Conservation (phyloP, 2,797 vertebrate genomes). For the Clamator glandarius region DNA sequence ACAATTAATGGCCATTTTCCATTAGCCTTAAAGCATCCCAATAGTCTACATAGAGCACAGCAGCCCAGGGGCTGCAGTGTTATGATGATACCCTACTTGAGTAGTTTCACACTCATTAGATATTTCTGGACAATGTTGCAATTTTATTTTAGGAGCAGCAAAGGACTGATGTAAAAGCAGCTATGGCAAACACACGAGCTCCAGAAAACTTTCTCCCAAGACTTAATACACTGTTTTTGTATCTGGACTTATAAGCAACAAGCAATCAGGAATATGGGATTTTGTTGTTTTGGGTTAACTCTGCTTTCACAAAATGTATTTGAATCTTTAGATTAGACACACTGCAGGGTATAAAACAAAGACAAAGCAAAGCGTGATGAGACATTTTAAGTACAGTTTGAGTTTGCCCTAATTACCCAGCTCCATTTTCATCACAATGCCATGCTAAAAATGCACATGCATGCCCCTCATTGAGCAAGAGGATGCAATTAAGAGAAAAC, state of each 20-base stretch:
- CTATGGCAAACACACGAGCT: background rate
- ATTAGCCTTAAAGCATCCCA: background rate
- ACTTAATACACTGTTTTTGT: background rate
- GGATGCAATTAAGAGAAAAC: background rate
- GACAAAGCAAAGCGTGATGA: background rate
- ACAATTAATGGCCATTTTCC: constrained; percentile 1
- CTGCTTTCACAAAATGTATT: background rate
- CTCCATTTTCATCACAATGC: background rate
- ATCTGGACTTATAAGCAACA: background rate
- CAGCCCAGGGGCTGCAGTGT: background rate
- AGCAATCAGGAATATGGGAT: background rate
- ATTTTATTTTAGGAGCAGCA: background rate
- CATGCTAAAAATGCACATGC: background rate
- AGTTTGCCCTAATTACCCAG: background rate
- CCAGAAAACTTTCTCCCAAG: background rate
- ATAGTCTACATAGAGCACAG: background rate
- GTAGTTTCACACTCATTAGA: background rate
- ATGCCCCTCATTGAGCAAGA: background rate
- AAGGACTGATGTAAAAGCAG: background rate
- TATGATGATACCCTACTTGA: background rate
- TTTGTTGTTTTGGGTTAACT: background rate
- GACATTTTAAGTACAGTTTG: background rate
- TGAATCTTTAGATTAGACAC: background rate
- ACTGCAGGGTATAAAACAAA: background rate
- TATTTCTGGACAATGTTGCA: background rate